Conservation (phyloP, 2,113 vertebrate species). For the Thryonomys swinderianus region DNA sequence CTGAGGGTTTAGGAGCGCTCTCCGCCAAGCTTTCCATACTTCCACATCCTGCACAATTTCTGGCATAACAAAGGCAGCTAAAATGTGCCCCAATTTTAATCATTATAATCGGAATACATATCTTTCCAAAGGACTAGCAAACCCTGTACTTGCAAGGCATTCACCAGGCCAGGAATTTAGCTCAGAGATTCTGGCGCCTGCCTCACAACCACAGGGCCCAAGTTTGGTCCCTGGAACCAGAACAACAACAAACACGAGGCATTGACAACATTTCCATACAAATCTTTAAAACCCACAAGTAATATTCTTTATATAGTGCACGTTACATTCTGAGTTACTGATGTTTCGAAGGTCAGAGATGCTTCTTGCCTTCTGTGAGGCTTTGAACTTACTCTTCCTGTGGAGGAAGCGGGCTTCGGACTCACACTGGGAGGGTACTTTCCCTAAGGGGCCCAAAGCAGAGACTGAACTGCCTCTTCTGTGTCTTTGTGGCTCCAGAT, state of each 20-base stretch:
- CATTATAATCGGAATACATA: background rate
- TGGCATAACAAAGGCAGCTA: background rate
- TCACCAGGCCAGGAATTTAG: too few species aligned
- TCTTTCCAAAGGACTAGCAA: background rate
- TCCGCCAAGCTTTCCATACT: background rate
- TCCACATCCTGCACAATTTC: background rate
- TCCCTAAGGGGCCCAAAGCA: background rate
- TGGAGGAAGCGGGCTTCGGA: background rate
- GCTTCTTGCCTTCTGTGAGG: background rate
- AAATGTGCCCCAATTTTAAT: background rate
- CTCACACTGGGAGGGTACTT: background rate
- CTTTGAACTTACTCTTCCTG: background rate
- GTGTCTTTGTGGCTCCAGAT: background rate
- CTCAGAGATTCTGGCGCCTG: too few species aligned
- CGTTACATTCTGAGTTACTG: background rate
- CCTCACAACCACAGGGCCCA: too few species aligned
- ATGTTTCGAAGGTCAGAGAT: background rate
- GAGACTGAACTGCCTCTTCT: background rate
- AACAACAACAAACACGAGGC: background rate
- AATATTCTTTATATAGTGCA: background rate
- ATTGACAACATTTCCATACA: background rate
- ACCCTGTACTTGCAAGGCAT: background rate
- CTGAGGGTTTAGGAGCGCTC: background rate
- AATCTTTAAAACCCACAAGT: background rate
- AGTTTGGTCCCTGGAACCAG: too few species aligned